phyloP scores from a whole-genome alignment of 1,140 invertebrate genomes.

The Eumeta japonica region DNA sequence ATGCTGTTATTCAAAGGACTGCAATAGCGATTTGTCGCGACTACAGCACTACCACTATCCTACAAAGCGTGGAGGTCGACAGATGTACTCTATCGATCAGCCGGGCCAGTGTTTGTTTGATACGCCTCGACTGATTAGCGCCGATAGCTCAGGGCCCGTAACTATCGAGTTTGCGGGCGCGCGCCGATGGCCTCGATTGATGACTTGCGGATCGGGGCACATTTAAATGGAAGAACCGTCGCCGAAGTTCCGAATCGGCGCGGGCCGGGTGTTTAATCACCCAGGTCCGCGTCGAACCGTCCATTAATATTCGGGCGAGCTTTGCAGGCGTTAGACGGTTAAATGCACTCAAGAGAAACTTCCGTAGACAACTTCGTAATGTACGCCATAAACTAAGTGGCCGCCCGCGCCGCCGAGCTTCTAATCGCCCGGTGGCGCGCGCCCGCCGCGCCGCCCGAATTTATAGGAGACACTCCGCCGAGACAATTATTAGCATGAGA shows the following conservation, averaged over 20 bases:
- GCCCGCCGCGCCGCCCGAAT: neutral
- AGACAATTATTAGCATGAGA: conserved; percentile 1
- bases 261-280: conserved; percentile 1
- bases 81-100: no score
- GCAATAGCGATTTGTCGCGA: no score
- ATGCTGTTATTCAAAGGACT: no score
- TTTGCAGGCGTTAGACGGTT: neutral
- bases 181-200: neutral
- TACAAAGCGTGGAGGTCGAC: no score
- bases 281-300: neutral
- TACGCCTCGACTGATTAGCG: no score
- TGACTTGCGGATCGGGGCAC: neutral
- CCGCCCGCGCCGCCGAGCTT: neutral
- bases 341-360: neutral
- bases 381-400: neutral
- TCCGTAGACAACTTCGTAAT: neutral
- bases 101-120: no score
- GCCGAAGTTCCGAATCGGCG: no score
- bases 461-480: neutral
- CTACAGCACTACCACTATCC: no score
- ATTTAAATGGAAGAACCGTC: neutral
- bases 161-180: neutral
- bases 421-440: neutral
- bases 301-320: neutral
- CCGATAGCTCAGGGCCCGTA: neutral